Evolutionary conservation across 2,113 vertebrate genomes (phyloP).

Genomic region (Psittacus erithacus): DNA sequence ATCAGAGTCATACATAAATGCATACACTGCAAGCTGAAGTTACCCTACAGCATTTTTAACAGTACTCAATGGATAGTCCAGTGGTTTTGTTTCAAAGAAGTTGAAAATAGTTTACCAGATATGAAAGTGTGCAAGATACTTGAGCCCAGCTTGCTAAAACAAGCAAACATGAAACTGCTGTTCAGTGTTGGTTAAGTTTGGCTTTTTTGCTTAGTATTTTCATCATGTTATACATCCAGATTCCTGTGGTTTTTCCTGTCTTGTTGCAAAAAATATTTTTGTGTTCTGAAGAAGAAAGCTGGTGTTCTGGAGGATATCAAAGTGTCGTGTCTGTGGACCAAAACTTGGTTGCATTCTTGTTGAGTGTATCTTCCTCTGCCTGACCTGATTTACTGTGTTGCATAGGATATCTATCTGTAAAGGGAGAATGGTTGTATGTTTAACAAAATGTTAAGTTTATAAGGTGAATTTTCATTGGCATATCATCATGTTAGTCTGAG

Average conservation of each 20-base stretch:
- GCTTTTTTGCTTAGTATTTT: not conserved
- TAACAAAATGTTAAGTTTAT: not conserved
- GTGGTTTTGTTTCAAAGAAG: not conserved
- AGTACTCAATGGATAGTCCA: not conserved
- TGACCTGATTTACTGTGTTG: not conserved
- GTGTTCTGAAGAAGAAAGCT: not conserved
- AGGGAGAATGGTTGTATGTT: not conserved
- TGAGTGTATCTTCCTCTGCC: not conserved
- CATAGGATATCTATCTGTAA: rapidly evolving
- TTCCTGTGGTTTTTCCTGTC: not conserved
- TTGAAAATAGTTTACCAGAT: not conserved
- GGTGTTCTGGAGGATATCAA: not conserved
- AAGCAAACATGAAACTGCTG: not conserved
- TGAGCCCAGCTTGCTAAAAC: not conserved
- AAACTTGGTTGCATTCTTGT: not conserved
- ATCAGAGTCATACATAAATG: not conserved
- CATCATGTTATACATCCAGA: not conserved
- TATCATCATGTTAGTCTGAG: not conserved
- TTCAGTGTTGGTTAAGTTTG: not conserved
- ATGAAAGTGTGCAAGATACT: not conserved
- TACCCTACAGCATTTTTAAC: not conserved
- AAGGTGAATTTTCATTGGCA: not conserved
- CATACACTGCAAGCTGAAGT: not conserved
- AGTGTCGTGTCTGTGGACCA: not conserved
- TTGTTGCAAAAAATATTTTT: not conserved